phyloP scores from a whole-genome alignment of 2,113 vertebrate genomes.

The Phaetusa simplex region DNA sequence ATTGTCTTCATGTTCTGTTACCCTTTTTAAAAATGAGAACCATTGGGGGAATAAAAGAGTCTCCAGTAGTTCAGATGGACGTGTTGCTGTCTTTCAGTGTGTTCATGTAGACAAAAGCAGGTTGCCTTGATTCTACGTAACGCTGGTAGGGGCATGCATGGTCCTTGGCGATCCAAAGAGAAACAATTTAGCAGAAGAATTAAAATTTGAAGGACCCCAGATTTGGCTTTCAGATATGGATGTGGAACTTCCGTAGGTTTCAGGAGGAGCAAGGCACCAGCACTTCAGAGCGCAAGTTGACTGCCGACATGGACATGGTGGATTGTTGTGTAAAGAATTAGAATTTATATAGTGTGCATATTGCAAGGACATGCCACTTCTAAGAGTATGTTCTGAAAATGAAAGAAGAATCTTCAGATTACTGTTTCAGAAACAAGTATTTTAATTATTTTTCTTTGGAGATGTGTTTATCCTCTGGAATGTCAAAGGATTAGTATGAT shows the following conservation, averaged over 20 bases:
- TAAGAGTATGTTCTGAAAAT: background rate
- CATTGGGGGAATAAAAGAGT: background rate
- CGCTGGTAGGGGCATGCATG: rapidly evolving
- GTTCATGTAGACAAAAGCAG: background rate
- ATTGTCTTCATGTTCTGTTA: background rate
- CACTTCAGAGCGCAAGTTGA: background rate
- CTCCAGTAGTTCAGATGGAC: background rate
- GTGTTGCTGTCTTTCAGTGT: background rate
- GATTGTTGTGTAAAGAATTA: background rate
- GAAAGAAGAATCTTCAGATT: background rate
- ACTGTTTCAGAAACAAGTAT: background rate
- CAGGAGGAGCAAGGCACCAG: background rate
- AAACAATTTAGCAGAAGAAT: background rate
- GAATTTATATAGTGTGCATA: background rate
- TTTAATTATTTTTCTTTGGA: background rate
- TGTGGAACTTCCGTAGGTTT: background rate
- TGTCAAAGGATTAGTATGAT: background rate
- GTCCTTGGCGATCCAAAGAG: background rate
- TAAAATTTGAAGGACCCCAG: background rate
- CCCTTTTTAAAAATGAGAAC: background rate
- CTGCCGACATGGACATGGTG: background rate
- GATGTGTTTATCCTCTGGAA: background rate
- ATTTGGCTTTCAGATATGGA: background rate
- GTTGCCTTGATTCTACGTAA: background rate
- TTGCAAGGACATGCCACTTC: background rate